These are phyloP conservation scores for Salvelinus fontinalis DNA, from an alignment of 2,113 vertebrate genomes.

Conservation along the genomic window DNA sequence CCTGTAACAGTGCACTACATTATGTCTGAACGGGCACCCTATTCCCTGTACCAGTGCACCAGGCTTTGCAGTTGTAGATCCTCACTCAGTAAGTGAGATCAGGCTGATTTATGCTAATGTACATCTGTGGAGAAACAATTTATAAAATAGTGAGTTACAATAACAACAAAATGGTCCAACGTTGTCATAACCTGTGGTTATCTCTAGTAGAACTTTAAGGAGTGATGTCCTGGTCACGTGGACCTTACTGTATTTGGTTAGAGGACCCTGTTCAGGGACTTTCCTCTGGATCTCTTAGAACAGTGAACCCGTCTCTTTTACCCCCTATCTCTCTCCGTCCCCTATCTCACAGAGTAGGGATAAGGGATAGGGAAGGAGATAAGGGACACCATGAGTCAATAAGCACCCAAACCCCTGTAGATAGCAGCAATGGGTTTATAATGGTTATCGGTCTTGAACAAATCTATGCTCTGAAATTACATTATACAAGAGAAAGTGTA, in stretches of 20 bases:
- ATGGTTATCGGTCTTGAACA: slow-evolving; percentile 2
- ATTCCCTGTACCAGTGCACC: too few relatives aligned
- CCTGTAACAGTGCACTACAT: too few relatives aligned
- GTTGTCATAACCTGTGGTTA: neutral
- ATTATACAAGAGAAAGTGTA: too few relatives aligned
- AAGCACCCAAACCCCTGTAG: slow-evolving; percentile 34
- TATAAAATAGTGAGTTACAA: too few relatives aligned
- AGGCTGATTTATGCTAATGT: too few relatives aligned
- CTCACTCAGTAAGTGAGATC: too few relatives aligned
- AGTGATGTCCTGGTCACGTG: neutral
- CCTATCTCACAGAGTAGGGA: slow-evolving; percentile 16
- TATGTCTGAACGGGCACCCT: too few relatives aligned
- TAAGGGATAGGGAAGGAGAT: slow-evolving; percentile 34
- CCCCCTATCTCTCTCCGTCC: neutral
- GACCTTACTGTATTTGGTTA: neutral
- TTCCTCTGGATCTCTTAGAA: neutral
- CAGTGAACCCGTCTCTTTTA: neutral
- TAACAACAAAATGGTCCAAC: too few relatives aligned
- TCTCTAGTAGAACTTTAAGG: neutral
- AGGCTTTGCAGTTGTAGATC: too few relatives aligned
- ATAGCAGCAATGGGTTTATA: neutral
- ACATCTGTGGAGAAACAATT: too few relatives aligned
- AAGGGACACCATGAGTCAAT: slow-evolving; percentile 6
- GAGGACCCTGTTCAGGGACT: neutral
- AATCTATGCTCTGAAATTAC: neutral